Conservation (phyloP, 2,113 vertebrate genomes). For the Leptobrachium leishanense region DNA sequence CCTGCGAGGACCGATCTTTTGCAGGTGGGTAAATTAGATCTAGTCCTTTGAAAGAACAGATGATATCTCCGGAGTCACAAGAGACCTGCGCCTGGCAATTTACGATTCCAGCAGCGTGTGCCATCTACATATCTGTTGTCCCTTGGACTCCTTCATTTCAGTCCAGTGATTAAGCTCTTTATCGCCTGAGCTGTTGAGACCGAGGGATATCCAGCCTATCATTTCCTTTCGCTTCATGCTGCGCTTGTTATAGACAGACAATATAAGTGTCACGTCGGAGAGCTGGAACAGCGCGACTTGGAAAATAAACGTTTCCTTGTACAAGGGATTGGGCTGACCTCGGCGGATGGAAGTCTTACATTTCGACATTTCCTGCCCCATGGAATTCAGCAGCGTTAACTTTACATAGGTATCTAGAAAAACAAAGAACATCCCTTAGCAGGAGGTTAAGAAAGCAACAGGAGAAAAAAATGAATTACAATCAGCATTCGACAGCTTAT, state of each 20-base stretch:
- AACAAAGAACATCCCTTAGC: slow-evolving; percentile 51
- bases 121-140: slow-evolving; percentile 95
- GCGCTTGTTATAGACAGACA: slow-evolving; percentile 96
- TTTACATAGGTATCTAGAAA: slow-evolving; percentile 93
- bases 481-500: neutral
- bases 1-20: slow-evolving; percentile 52
- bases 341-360: slow-evolving; percentile 95
- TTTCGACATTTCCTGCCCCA: slow-evolving; percentile 99
- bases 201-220: slow-evolving; percentile 97
- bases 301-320: slow-evolving; percentile 97
- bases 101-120: slow-evolving; percentile 91
- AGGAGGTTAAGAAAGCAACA: neutral
- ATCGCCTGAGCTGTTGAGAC: slow-evolving; percentile 96
- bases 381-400: slow-evolving; percentile 93
- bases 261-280: slow-evolving; percentile 94
- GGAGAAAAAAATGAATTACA: neutral
- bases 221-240: slow-evolving; percentile 98
- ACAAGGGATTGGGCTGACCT: slow-evolving; percentile 93
- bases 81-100: neutral
- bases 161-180: slow-evolving; percentile 95
- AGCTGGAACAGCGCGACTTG: slow-evolving; percentile 97
- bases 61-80: slow-evolving; percentile 13
- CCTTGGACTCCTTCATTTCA: slow-evolving; percentile 96
- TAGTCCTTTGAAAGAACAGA: slow-evolving; percentile 28
- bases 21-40: slow-evolving; percentile 38